Percentiles rank a stretch among this genome's conserved stretches.
These are phyloP conservation scores for Oceanodroma leucorhoa DNA, from an alignment of 2,797 vertebrate genomes.

Conservation along the genomic window DNA sequence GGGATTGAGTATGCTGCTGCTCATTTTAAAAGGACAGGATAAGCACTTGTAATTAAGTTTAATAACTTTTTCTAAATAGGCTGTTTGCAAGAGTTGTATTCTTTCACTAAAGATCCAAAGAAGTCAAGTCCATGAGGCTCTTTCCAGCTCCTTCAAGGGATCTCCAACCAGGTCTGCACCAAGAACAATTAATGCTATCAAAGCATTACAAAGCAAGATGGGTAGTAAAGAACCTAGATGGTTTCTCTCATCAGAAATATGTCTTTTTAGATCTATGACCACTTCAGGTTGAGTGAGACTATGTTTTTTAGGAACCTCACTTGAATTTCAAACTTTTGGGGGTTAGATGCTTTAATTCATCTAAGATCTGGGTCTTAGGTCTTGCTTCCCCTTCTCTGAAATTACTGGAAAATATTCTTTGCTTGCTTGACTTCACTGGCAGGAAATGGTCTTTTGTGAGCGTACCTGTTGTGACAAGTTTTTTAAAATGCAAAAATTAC, in stretches of 20 bases:
- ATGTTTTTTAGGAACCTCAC: background rate
- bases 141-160: background rate
- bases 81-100: background rate
- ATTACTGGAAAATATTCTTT: background rate
- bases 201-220: background rate
- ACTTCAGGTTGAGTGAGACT: background rate
- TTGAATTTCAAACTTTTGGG: background rate
- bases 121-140: background rate
- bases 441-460: background rate
- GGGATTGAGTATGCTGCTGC: background rate
- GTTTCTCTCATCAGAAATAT: background rate
- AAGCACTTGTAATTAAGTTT: background rate
- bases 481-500: background rate
- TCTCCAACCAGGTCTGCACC: background rate
- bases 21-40: background rate
- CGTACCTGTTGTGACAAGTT: background rate
- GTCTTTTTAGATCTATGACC: background rate
- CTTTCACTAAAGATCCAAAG: background rate
- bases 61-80: background rate
- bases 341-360: background rate
- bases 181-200: background rate
- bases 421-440: background rate
- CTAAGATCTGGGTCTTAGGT: background rate
- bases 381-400: background rate
- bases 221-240: background rate